A percentile compares a stretch with the other conserved stretches of the same genome.
Evolutionary conservation across 2,888 invertebrate species (phyloP).

Genomic region (Syrista parreyssii): DNA sequence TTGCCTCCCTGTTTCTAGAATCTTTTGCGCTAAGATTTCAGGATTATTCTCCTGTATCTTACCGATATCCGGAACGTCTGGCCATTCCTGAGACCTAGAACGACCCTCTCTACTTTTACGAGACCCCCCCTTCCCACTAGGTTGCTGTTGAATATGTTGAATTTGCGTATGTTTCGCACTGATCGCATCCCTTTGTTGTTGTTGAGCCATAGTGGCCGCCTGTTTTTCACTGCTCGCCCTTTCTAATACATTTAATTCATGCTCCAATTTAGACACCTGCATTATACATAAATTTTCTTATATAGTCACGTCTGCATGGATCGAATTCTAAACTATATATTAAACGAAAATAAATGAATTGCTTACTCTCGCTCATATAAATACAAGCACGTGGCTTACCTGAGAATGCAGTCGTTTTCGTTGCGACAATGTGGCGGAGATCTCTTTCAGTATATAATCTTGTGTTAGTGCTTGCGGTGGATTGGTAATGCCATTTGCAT

Average conservation of each 20-base stretch:
- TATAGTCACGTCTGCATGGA: background rate
- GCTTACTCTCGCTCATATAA: background rate
- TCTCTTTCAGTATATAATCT: constrained; percentile 87
- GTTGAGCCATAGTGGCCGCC: constrained; percentile 66
- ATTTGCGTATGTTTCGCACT: constrained; percentile 41
- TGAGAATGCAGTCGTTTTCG: constrained; percentile 87
- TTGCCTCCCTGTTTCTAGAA: constrained; percentile 88
- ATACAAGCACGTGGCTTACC: constrained; percentile 57
- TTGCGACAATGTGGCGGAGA: constrained; percentile 84
- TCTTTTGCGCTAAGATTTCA: constrained; percentile 89
- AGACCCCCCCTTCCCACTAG: constrained; percentile 47
- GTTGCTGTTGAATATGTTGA: constrained; percentile 50
- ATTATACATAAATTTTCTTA: constrained; percentile 10
- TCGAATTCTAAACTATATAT: background rate
- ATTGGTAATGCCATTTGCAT: constrained; percentile 72
- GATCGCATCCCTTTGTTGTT: constrained; percentile 61
- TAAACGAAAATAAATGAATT: background rate
- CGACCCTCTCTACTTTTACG: constrained; percentile 79
- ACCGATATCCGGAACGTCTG: constrained; percentile 88
- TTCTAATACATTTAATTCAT: constrained; percentile 81
- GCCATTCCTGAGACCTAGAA: constrained; percentile 90
- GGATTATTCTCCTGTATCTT: constrained; percentile 94
- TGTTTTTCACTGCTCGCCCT: constrained; percentile 76
- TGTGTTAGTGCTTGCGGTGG: constrained; percentile 75
- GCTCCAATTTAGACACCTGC: constrained; percentile 77